Percentiles rank a stretch among this genome's conserved stretches.
Conservation (phyloP, 2,888 invertebrate genomes). For the Galerucella nymphaeae region DNA sequence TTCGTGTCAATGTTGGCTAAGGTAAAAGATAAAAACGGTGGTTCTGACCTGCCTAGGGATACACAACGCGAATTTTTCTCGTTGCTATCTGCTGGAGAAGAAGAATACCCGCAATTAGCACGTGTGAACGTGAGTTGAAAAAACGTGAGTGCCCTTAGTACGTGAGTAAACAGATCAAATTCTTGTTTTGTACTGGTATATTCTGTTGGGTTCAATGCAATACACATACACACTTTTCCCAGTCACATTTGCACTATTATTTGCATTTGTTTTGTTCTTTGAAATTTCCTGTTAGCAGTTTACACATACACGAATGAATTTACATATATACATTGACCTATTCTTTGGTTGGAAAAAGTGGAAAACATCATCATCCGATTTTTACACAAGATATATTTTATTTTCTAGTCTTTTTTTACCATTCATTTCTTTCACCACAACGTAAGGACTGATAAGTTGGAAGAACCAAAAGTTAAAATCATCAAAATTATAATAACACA, state of each 20-base stretch:
- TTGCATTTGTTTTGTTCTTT: constrained; percentile 7
- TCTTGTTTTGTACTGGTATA: constrained; percentile 2
- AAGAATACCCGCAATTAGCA: constrained; percentile 46
- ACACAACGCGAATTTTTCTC: neutral
- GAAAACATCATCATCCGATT: too few species aligned
- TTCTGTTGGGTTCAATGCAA: constrained; percentile 19
- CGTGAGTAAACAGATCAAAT: constrained; percentile 47
- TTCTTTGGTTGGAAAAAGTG: too few species aligned
- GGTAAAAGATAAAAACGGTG: too few species aligned
- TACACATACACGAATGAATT: neutral
- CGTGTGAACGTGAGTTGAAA: constrained; percentile 51
- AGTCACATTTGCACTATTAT: constrained; percentile 2
- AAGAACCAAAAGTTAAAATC: too few species aligned
- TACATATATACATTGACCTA: neutral
- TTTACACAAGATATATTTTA: too few species aligned
- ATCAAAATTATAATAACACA: too few species aligned
- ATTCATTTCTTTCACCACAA: too few species aligned
- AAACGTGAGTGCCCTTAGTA: constrained; percentile 47
- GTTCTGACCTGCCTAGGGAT: neutral
- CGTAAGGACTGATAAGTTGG: too few species aligned
- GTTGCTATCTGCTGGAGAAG: constrained; percentile 14
- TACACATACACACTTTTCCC: constrained; percentile 17
- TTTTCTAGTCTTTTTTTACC: too few species aligned
- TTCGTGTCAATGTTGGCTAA: too few species aligned
- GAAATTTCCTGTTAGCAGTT: neutral